These are phyloP conservation scores for Chaenodraco wilsoni DNA, from an alignment of 2,797 vertebrate genomes.

Conservation along the genomic window DNA sequence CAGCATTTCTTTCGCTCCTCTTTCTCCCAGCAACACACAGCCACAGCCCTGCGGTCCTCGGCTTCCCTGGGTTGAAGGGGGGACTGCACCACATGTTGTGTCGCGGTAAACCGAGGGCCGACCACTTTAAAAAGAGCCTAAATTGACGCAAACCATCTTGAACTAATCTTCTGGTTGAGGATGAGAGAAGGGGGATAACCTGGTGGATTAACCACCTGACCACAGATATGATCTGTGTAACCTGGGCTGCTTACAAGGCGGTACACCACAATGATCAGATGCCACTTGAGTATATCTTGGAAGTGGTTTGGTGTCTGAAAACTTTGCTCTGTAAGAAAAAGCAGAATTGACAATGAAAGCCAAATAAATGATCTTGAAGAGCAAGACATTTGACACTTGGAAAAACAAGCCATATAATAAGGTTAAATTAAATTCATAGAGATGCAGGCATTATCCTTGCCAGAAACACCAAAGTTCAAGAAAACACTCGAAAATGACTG, in stretches of 20 bases:
- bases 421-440: background rate
- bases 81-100: slow-evolving; percentile 69
- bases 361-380: slow-evolving; percentile 32
- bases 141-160: slow-evolving; percentile 75
- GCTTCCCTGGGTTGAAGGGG: slow-evolving; percentile 33
- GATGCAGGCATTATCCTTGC: background rate
- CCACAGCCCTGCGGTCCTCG: slow-evolving; percentile 46
- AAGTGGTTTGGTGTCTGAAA: slow-evolving; percentile 41
- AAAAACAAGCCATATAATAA: background rate
- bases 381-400: slow-evolving; percentile 3
- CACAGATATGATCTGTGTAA: slow-evolving; percentile 56
- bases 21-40: slow-evolving; percentile 50
- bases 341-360: slow-evolving; percentile 22
- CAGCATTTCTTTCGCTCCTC: slow-evolving; percentile 34
- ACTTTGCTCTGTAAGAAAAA: slow-evolving; percentile 16
- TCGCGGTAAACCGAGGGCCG: slow-evolving; percentile 69
- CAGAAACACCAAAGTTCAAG: background rate
- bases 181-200: slow-evolving; percentile 59
- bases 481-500: background rate
- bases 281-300: slow-evolving; percentile 36
- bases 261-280: slow-evolving; percentile 56
- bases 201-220: slow-evolving; percentile 61
- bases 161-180: slow-evolving; percentile 71
- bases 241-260: slow-evolving; percentile 52
- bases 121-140: slow-evolving; percentile 68